Evolutionary conservation across 2,888 invertebrate species (phyloP).

Genomic region (Caenorhabditis sinica): DNA sequence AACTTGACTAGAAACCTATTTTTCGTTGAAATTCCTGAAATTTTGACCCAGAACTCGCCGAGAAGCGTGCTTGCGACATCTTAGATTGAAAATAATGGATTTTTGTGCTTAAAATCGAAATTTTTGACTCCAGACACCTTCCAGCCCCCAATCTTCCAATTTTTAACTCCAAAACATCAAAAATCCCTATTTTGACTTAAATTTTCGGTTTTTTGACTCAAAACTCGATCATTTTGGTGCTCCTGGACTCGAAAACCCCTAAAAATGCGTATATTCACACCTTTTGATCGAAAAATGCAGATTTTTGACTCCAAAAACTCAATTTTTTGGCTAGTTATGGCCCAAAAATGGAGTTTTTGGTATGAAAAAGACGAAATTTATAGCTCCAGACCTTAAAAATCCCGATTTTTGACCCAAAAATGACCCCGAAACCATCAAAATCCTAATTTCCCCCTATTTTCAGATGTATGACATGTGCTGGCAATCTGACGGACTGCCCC

Average conservation of each 20-base stretch:
- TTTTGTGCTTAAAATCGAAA: not conserved
- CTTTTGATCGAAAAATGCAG: not conserved
- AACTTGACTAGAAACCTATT: not conserved
- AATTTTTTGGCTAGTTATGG: not conserved
- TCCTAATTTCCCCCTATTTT: not conserved
- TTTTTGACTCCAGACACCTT: not conserved
- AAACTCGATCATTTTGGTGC: not conserved
- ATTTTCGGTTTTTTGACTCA: no score
- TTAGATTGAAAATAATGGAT: not conserved
- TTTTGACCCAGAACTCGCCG: not conserved
- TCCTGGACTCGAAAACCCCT: not conserved
- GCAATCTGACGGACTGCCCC: conserved; percentile 98
- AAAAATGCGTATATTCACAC: no score
- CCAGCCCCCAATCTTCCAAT: no score
- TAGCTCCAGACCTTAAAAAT: not conserved
- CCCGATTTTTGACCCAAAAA: conserved; percentile 3
- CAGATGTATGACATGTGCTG: conserved; percentile 89
- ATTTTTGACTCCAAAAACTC: not conserved
- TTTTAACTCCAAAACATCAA: no score
- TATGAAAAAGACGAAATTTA: not conserved
- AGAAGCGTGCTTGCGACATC: no score
- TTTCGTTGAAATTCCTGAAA: not conserved
- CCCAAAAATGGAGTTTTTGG: not conserved
- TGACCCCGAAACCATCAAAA: not conserved
- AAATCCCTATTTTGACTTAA: no score